These are phyloP conservation scores for Cyrtodaria siliqua DNA, from an alignment of 2,888 invertebrate species.

Conservation along the genomic window DNA sequence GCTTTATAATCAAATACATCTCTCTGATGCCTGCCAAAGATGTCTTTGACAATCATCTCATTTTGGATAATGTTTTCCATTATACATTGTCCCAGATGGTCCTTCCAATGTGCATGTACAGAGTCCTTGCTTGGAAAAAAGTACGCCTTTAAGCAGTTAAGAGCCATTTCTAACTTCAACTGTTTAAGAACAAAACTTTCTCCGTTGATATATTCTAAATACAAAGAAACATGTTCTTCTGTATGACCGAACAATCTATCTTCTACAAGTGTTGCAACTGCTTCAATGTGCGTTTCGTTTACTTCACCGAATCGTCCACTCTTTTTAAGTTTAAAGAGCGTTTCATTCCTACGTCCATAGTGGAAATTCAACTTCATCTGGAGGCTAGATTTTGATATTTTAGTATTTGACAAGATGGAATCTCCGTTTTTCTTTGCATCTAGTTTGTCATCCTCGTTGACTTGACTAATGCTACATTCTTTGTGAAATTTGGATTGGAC, in stretches of 20 bases:
- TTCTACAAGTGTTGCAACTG: background rate
- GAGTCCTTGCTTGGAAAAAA: slow-evolving; percentile 9
- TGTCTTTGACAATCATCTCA: background rate
- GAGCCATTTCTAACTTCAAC: background rate
- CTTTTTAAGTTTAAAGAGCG: background rate
- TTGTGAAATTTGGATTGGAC: too few relatives aligned
- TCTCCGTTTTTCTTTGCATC: too few relatives aligned
- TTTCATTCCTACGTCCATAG: too few relatives aligned
- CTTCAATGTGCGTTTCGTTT: slow-evolving; percentile 3
- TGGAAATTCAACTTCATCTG: too few relatives aligned
- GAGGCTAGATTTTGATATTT: too few relatives aligned
- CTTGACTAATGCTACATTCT: too few relatives aligned
- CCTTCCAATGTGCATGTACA: background rate
- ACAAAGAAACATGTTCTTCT: background rate
- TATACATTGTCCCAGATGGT: too few relatives aligned
- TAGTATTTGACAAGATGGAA: too few relatives aligned
- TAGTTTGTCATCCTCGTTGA: too few relatives aligned
- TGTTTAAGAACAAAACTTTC: background rate
- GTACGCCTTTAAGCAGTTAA: background rate
- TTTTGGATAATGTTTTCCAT: background rate
- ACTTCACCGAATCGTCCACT: background rate
- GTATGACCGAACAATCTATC: background rate
- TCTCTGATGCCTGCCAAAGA: background rate
- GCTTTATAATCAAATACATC: background rate
- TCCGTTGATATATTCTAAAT: background rate